Percentiles rank a stretch among this genome's conserved stretches.
phyloP scores from a whole-genome alignment of 2,113 vertebrate genomes.

The Australoheros scitulus region DNA sequence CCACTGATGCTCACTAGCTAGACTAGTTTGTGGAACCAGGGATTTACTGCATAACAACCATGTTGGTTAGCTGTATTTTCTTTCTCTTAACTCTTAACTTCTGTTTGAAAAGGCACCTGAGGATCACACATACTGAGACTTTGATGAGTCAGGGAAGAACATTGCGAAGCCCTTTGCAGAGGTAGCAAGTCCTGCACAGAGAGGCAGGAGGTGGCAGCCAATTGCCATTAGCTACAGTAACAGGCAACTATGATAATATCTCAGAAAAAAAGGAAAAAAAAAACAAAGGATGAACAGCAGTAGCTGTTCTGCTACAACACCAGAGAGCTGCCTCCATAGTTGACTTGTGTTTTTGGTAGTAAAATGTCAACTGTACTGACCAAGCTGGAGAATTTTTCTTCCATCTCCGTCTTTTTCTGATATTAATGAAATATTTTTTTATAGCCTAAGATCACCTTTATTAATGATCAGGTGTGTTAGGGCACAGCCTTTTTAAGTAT shows the following conservation, averaged over 20 bases:
- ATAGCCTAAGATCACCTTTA: neutral
- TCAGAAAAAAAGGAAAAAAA: neutral
- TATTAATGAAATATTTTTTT: neutral
- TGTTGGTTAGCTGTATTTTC: neutral
- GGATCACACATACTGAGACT: neutral
- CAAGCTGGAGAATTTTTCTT: neutral
- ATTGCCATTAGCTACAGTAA: neutral
- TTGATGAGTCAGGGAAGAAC: conserved; percentile 9
- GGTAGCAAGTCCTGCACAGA: neutral
- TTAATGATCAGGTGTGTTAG: conserved; percentile 4
- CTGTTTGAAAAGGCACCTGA: neutral
- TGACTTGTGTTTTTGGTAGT: too few species aligned
- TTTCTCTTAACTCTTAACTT: neutral
- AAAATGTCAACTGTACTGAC: too few species aligned
- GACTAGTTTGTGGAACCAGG: neutral
- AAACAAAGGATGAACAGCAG: neutral
- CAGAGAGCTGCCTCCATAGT: neutral
- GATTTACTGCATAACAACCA: neutral
- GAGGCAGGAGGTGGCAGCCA: neutral
- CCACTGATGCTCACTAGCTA: neutral
- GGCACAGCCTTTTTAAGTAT: neutral
- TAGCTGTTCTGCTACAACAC: neutral
- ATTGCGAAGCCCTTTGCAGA: neutral
- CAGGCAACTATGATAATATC: neutral
- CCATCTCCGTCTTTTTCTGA: neutral